Evolutionary conservation across 2,113 vertebrate species (phyloP).

Genomic region (Paradoxurus hermaphroditus): DNA sequence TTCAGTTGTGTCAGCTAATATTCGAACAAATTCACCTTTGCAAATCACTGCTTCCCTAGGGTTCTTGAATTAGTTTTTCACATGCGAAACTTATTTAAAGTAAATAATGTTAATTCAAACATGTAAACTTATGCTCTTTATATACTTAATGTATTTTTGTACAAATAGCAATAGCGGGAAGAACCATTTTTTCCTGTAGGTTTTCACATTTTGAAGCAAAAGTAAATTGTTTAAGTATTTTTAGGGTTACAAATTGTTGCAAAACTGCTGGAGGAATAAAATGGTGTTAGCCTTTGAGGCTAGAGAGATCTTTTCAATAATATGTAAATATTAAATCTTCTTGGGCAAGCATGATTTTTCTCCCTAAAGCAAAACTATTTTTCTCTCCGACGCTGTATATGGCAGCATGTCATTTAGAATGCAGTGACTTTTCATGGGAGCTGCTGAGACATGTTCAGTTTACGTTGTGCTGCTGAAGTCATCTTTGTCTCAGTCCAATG

Average conservation of each 20-base stretch:
- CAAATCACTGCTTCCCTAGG: neutral
- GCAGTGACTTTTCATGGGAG: slow-evolving; percentile 40
- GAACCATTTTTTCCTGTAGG: neutral
- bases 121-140: neutral
- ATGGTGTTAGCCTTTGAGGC: neutral
- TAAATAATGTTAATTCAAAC: neutral
- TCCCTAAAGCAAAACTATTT: neutral
- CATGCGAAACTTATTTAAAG: neutral
- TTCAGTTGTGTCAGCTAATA: neutral
- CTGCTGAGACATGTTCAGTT: slow-evolving; percentile 52
- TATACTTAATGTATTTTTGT: neutral
- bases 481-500: slow-evolving; percentile 65
- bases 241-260: neutral
- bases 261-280: neutral
- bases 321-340: neutral
- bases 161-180: neutral
- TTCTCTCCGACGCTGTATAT: neutral
- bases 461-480: slow-evolving; percentile 19
- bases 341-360: neutral
- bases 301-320: neutral
- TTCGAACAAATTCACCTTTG: neutral
- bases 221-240: neutral
- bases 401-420: slow-evolving; percentile 41
- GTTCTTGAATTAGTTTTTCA: neutral
- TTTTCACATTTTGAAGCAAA: neutral